Evolutionary conservation across 53 echinoderm and acorn worm genomes (phyloP).

Genomic region (Paracentrotus lividus): DNA sequence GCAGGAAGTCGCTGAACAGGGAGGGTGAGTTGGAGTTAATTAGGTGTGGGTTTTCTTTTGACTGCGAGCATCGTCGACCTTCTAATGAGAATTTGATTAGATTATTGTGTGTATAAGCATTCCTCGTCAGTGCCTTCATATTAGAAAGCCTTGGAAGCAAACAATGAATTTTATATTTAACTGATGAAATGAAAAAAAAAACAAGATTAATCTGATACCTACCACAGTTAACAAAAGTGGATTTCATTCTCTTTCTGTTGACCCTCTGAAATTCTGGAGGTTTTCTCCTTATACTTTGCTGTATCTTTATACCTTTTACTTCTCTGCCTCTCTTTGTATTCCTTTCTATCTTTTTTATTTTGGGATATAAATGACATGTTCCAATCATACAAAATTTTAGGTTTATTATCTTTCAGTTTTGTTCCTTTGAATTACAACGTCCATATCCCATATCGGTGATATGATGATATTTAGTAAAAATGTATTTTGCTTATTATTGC

Average conservation of each 20-base stretch:
- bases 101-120: constrained; percentile 29
- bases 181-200: background rate
- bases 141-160: constrained; percentile 21
- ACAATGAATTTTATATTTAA: background rate
- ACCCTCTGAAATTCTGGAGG: background rate
- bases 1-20: constrained; percentile 16
- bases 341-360: no score
- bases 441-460: no score
- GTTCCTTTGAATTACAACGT: no score
- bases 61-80: background rate
- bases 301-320: no score
- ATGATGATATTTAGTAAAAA: no score
- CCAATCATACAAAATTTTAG: no score
- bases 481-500: no score
- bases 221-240: background rate
- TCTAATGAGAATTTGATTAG: constrained; percentile 43
- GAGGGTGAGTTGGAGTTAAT: background rate
- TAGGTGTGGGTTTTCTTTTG: background rate
- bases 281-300: background rate
- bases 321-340: no score
- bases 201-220: background rate
- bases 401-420: no score
- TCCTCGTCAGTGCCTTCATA: constrained; percentile 21
- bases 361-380: no score
- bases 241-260: background rate